A percentile compares a stretch with the other conserved stretches of the same genome.
Conservation (phyloP, 2,888 invertebrate genomes). For the Uloborus plumipes region DNA sequence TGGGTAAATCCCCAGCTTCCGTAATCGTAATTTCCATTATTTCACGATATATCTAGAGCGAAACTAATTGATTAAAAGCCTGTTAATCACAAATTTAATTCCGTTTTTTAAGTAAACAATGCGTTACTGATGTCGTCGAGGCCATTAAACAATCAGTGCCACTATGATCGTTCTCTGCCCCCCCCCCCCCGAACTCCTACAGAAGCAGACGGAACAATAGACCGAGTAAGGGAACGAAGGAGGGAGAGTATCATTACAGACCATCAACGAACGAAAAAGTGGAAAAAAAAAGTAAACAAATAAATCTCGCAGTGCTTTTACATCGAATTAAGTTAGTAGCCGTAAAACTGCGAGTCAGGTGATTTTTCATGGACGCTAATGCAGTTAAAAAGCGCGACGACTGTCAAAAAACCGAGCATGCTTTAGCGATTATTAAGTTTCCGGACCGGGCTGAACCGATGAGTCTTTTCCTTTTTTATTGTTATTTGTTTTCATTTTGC, state of each 20-base stretch:
- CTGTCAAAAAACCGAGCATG: constrained; percentile 59
- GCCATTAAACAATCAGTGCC: neutral
- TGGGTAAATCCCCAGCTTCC: no score
- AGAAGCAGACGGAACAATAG: no score
- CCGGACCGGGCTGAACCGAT: constrained; percentile 29
- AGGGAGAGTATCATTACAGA: constrained; percentile 33
- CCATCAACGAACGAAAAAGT: constrained; percentile 10
- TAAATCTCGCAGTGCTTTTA: constrained; percentile 41
- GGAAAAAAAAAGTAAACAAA: no score
- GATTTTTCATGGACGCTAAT: constrained; percentile 61
- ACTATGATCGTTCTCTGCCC: neutral
- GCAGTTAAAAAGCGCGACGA: constrained; percentile 58
- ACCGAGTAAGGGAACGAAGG: no score
- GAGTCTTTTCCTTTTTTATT: constrained; percentile 49
- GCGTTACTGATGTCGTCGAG: no score
- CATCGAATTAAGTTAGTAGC: constrained; percentile 62
- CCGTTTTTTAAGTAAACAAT: no score
- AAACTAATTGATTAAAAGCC: no score
- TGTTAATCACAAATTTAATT: no score
- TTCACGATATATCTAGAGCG: no score
- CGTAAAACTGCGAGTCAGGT: constrained; percentile 54
- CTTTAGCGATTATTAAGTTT: constrained; percentile 60
- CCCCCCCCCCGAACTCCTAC: neutral
- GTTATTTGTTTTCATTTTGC: constrained; percentile 57
- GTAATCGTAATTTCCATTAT: no score